A percentile compares a stretch with the other conserved stretches of the same genome.
These are phyloP conservation scores for Solen grandis DNA, from an alignment of 1,140 invertebrate species.

Conservation along the genomic window DNA sequence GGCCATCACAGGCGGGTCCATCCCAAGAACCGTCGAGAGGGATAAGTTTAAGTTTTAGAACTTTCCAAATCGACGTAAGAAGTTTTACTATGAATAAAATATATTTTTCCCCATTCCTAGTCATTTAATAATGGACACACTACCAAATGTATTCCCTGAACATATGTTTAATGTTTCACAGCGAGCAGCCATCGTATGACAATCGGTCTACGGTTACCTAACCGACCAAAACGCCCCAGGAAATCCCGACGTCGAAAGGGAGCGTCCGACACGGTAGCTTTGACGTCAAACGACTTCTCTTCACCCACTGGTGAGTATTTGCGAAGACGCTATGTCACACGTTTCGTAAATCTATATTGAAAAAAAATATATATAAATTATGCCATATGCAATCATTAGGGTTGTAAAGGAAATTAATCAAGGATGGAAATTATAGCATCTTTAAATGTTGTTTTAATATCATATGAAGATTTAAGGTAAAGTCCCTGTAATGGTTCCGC, in stretches of 20 bases:
- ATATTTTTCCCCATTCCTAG: not conserved
- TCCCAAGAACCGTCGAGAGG: too few species aligned
- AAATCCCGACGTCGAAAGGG: constrained; percentile 48
- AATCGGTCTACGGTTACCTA: constrained; percentile 67
- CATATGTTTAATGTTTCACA: not conserved
- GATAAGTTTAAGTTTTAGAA: not conserved
- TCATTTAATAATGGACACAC: not conserved
- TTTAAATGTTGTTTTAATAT: too few species aligned
- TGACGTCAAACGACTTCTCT: constrained; percentile 30
- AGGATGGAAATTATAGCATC: too few species aligned
- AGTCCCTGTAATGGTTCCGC: too few species aligned
- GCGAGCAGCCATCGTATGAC: constrained; percentile 53
- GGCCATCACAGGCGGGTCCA: not conserved
- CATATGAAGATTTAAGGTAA: too few species aligned
- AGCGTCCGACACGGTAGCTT: not conserved
- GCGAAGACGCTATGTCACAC: too few species aligned
- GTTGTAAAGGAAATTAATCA: too few species aligned
- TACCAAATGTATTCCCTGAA: not conserved
- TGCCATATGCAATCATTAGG: too few species aligned
- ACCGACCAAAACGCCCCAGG: constrained; percentile 60
- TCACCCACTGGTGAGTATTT: too few species aligned
- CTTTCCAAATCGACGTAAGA: not conserved
- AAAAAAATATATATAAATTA: too few species aligned
- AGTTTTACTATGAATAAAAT: not conserved
- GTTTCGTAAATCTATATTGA: too few species aligned